Evolutionary conservation across 1,140 invertebrate genomes (phyloP).

Genomic region (Trinorchestia longiramus): DNA sequence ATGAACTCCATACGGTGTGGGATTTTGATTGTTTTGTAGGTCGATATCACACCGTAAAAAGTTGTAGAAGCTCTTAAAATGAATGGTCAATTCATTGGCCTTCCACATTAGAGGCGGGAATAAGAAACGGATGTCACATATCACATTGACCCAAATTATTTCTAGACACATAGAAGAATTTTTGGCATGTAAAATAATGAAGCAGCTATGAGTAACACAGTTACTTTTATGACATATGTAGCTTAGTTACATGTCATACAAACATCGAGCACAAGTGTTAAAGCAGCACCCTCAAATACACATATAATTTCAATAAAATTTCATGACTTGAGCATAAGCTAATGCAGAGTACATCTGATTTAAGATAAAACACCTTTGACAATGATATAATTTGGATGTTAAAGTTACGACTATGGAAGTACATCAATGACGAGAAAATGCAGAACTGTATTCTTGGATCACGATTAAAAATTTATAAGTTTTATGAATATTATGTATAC

Average conservation of each 20-base stretch:
- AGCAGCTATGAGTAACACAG: neutral
- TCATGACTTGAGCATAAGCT: neutral
- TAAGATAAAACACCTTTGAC: neutral
- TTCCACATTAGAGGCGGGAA: neutral
- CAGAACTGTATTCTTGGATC: neutral
- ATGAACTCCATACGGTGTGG: neutral
- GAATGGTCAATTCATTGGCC: neutral
- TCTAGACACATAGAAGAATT: neutral
- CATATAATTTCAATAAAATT: neutral
- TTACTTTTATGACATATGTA: neutral
- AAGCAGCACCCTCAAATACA: neutral
- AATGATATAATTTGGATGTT: neutral
- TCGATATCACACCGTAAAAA: neutral
- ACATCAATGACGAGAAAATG: neutral
- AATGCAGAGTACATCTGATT: neutral
- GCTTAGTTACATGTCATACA: neutral
- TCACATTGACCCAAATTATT: neutral
- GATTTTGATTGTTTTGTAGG: neutral
- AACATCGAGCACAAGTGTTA: neutral
- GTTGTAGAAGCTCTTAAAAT: neutral
- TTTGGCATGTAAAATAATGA: neutral
- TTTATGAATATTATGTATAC: neutral
- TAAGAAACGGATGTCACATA: neutral
- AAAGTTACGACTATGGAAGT: neutral
- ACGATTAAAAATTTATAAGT: neutral